phyloP scores from a whole-genome alignment of 2,113 vertebrate species.

The Oostethus manadensis region DNA sequence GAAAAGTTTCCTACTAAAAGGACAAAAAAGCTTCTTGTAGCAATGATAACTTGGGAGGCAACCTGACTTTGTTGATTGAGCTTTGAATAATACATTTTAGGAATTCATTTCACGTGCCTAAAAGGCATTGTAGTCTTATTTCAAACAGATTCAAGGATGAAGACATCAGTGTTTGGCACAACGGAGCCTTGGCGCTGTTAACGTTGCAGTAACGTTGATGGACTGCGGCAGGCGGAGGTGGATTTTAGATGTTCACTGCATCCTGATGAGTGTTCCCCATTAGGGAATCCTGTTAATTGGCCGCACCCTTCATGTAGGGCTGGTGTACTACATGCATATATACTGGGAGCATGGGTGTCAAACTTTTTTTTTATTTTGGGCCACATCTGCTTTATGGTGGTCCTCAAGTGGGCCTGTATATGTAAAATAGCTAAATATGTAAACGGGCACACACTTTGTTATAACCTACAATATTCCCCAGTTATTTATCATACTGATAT shows the following conservation, averaged over 20 bases:
- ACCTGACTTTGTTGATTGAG: neutral
- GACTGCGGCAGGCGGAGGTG: constrained; percentile 33
- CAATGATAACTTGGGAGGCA: too few species aligned
- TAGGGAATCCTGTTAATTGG: constrained; percentile 60
- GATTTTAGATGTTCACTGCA: constrained; percentile 50
- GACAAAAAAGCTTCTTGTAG: neutral
- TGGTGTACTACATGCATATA: neutral
- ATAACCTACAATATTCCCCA: too few species aligned
- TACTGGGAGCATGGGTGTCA: neutral
- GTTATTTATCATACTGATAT: neutral
- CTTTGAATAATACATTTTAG: neutral
- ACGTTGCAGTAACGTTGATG: constrained; percentile 34
- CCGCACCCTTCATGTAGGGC: constrained; percentile 39
- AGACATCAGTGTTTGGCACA: constrained; percentile 27
- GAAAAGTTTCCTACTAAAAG: neutral
- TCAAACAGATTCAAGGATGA: constrained; percentile 17
- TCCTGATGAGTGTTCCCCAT: constrained; percentile 51
- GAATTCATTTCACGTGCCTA: neutral
- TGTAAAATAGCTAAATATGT: neutral
- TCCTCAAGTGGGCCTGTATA: neutral
- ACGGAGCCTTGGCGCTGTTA: constrained; percentile 11
- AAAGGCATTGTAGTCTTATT: constrained; percentile 10
- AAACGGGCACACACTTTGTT: too few species aligned
- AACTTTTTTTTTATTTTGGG: neutral
- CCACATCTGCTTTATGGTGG: neutral